Conservation (phyloP, 2,888 invertebrate species). For the Sympetrum striolatum region DNA sequence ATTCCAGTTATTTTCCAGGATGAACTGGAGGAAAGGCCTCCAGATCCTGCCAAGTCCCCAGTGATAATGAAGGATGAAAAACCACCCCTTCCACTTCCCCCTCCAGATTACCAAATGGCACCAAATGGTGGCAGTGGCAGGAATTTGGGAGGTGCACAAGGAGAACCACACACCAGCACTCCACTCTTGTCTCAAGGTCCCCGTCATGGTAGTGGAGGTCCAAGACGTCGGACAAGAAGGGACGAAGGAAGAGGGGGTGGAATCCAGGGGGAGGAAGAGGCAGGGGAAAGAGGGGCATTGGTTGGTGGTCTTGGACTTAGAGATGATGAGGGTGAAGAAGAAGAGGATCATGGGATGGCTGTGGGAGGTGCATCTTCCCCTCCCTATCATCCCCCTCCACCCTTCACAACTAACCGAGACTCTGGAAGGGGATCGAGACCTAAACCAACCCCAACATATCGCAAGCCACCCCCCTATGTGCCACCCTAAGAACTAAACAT, state of each 20-base stretch:
- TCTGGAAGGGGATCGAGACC: constrained; percentile 76
- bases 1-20: constrained; percentile 98
- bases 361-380: constrained; percentile 63
- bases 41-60: constrained; percentile 87
- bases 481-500: constrained; percentile 78
- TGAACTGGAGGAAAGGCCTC: constrained; percentile 90
- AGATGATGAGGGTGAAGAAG: constrained; percentile 55
- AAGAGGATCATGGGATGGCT: constrained; percentile 53
- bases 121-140: constrained; percentile 60
- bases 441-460: constrained; percentile 87
- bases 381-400: constrained; percentile 91
- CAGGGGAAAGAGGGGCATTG: neutral
- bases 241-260: constrained; percentile 56
- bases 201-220: constrained; percentile 1
- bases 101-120: constrained; percentile 74
- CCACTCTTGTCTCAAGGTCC: constrained; percentile 2
- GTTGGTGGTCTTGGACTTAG: neutral
- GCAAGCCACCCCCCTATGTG: constrained; percentile 96
- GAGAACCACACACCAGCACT: constrained; percentile 47
- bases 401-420: constrained; percentile 78
- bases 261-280: neutral
- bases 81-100: constrained; percentile 85
- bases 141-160: neutral
- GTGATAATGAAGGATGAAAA: constrained; percentile 95
- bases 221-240: constrained; percentile 50